These are phyloP conservation scores for Hippopotamus amphibius DNA, from an alignment of 2,113 vertebrate genomes.

Conservation along the genomic window DNA sequence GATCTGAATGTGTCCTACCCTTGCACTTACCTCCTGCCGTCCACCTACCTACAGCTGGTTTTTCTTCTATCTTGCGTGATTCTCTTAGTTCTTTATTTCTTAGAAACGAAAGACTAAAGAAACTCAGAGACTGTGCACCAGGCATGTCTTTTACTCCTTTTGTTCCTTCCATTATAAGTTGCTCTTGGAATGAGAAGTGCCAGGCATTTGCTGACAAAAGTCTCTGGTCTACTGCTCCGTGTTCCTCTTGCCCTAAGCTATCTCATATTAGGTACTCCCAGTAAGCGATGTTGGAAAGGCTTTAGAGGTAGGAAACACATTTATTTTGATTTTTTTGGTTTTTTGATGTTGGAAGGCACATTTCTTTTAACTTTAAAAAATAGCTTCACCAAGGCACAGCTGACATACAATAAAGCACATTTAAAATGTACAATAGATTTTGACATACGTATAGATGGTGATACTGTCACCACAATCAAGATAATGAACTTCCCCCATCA, in stretches of 20 bases:
- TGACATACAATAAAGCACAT: neutral
- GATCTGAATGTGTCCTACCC: accelerated
- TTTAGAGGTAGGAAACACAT: neutral
- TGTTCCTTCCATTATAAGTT: accelerated
- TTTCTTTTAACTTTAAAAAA: neutral
- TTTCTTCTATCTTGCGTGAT: neutral
- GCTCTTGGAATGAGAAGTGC: neutral
- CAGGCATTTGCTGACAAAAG: accelerated
- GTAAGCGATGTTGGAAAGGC: neutral
- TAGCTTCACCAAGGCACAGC: neutral
- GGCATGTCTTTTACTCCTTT: no score
- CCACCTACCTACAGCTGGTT: neutral
- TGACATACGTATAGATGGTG: neutral
- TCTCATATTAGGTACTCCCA: neutral
- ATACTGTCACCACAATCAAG: neutral
- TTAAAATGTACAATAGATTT: neutral
- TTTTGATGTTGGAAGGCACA: neutral
- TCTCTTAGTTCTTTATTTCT: neutral
- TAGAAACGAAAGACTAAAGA: neutral
- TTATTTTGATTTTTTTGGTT: neutral
- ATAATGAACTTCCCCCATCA: neutral
- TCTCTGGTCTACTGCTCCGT: accelerated
- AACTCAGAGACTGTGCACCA: neutral
- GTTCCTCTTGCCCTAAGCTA: no score
- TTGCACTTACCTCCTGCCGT: neutral